Evolutionary conservation across 2,797 vertebrate species (phyloP).

Genomic region (Salmo trutta): DNA sequence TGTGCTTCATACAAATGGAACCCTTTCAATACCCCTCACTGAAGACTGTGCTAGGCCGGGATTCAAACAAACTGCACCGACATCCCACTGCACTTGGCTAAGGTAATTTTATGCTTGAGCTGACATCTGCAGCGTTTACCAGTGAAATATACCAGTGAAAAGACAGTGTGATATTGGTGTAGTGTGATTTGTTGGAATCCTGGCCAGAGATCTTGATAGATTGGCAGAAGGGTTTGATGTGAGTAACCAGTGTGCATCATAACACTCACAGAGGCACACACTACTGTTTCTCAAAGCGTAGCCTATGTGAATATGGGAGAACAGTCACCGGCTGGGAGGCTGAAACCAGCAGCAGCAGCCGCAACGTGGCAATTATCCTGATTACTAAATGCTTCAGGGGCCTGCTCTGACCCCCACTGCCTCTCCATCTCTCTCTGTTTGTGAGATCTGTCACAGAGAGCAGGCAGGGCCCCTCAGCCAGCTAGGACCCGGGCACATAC

Average conservation of each 20-base stretch:
- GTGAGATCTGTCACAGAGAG: slow-evolving; percentile 63
- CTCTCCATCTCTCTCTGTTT: slow-evolving; percentile 32
- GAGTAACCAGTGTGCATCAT: neutral
- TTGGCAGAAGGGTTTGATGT: neutral
- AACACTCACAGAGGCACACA: neutral
- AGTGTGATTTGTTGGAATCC: neutral
- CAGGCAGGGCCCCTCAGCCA: slow-evolving; percentile 50
- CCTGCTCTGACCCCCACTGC: slow-evolving; percentile 68
- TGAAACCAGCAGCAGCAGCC: slow-evolving; percentile 58
- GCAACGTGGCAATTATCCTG: slow-evolving; percentile 76
- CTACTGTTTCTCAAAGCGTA: slow-evolving; percentile 4
- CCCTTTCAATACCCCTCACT: neutral
- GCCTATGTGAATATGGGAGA: slow-evolving; percentile 27
- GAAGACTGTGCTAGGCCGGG: neutral
- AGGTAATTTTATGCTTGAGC: neutral
- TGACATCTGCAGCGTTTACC: neutral
- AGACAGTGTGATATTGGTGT: neutral
- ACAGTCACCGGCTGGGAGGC: slow-evolving; percentile 20
- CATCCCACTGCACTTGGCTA: neutral
- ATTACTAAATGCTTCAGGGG: slow-evolving; percentile 71
- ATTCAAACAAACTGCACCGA: neutral
- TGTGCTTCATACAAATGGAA: no score
- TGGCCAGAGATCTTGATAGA: slow-evolving; percentile 1
- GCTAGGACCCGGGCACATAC: slow-evolving; percentile 29
- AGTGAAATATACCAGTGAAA: neutral